These are phyloP conservation scores for Dendroctonus ponderosae DNA, from an alignment of 1,140 invertebrate genomes.

Conservation along the genomic window DNA sequence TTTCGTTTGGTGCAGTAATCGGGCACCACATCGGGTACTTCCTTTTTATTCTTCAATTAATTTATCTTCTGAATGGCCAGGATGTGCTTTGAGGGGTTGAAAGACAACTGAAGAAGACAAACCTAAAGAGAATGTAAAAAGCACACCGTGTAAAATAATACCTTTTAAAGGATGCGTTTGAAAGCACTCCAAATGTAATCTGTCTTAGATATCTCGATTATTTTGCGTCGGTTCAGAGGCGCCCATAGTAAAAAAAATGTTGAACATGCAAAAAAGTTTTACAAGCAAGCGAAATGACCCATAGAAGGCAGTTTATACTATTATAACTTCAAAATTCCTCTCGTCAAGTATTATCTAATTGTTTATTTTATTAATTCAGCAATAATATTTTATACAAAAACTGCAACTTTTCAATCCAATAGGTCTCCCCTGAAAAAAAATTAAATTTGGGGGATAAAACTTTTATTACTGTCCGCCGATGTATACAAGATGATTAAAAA, in stretches of 20 bases:
- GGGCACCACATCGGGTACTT: constrained; percentile 16
- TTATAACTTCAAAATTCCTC: too few species aligned
- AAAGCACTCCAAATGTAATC: constrained; percentile 27
- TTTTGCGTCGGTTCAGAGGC: constrained; percentile 14
- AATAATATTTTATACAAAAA: too few species aligned
- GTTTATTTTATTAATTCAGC: too few species aligned
- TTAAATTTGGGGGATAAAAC: too few species aligned
- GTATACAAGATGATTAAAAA: too few species aligned
- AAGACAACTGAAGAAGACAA: constrained; percentile 29
- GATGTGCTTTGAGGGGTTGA: constrained; percentile 31
- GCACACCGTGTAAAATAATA: constrained; percentile 34
- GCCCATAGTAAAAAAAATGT: background rate
- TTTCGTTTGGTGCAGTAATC: constrained; percentile 1
- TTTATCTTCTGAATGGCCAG: constrained; percentile 33
- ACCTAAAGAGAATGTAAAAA: constrained; percentile 13
- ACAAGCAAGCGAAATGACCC: too few species aligned
- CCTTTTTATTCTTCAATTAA: constrained; percentile 30
- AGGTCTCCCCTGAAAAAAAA: too few species aligned
- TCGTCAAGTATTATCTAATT: too few species aligned
- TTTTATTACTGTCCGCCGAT: too few species aligned
- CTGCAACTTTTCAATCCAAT: too few species aligned
- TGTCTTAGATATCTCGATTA: constrained; percentile 32
- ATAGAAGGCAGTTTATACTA: too few species aligned
- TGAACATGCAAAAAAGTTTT: too few species aligned
- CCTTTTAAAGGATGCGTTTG: constrained; percentile 33